Base-by-base conservation (phyloP, 2,888 invertebrate genomes). In the Rhingia campestris region DNA sequence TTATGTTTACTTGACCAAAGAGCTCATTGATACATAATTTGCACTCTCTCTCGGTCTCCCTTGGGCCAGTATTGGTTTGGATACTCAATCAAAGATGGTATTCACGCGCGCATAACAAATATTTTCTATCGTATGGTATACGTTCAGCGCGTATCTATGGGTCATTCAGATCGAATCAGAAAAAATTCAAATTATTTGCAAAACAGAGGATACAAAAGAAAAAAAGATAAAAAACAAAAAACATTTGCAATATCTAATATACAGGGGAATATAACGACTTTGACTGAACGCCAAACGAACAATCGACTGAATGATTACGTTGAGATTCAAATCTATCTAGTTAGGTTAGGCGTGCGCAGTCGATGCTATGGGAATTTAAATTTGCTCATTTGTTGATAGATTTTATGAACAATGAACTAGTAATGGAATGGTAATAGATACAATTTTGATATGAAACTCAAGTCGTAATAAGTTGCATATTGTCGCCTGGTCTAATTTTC, bases 21-120 rank as follows among this genome's bases (percentile, higher is more conserved):
- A 73, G 56, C 51, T 14, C 56, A 45, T 67, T 51, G 66, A 59
- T 67, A 67, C 45, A 67, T 67, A 67, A 75, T 75, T 75, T 59
- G 53, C 51, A 75, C 67, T 75, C 75, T 67, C 75, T 56, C 74
- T 66, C 45, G 7, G 37, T 22, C n/a, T 43, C 41, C 64, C 56
- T 41, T 41, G 45, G 73, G 54, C 35, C 6, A 41, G 35, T 33
- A 37, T 63, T 53, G 35, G 63, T 32, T 49, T 54, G 51, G 35
- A 10, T 45, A 49, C 49, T 72, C 47, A 54, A 61, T 66, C 72
- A 66, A 39, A 51, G 43, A 61, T 47, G 75, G 67, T 69, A 59
- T 64, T 70, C 70, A 76, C 53, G 76, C 53, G 76, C 43, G 59
- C 70, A 81, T 70, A 63, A 64, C 58, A 64, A 54, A 76, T 76